A percentile compares a stretch with the other conserved stretches of the same genome.
phyloP scores from a whole-genome alignment of 2,888 invertebrate genomes.

The Scaptomyza parva region DNA sequence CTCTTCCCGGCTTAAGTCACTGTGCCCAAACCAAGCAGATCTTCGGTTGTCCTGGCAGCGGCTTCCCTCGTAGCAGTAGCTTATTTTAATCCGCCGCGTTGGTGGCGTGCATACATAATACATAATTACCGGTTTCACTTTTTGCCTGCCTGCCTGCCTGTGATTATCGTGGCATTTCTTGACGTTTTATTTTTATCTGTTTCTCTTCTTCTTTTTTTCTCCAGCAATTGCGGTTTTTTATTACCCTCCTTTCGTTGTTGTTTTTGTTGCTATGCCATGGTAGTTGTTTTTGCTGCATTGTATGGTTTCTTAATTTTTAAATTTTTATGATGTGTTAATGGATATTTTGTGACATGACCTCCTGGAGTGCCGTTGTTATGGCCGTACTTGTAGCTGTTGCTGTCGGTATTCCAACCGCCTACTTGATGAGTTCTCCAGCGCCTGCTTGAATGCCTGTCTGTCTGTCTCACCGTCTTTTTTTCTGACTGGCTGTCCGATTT shows the following conservation, averaged over 20 bases:
- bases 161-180: conserved; percentile 76
- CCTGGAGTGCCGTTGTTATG: conserved; percentile 67
- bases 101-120: conserved; percentile 80
- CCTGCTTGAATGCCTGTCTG: conserved; percentile 14
- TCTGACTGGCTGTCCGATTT: conserved; percentile 26
- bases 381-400: conserved; percentile 43
- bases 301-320: conserved; percentile 78
- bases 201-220: conserved; percentile 50
- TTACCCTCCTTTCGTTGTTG: conserved; percentile 32
- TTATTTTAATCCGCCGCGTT: conserved; percentile 73
- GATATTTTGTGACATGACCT: conserved; percentile 80
- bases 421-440: conserved; percentile 57
- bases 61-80: conserved; percentile 49
- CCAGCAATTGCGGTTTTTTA: conserved; percentile 66
- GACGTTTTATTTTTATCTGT: conserved; percentile 58
- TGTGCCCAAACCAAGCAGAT: conserved; percentile 27
- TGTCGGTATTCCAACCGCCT: conserved; percentile 32
- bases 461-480: neutral
- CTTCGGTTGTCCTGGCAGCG: conserved; percentile 62
- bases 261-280: neutral
- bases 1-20: conserved; percentile 1
- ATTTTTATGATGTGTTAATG: conserved; percentile 80
- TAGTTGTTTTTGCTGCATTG: conserved; percentile 42
- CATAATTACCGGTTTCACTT: conserved; percentile 80
- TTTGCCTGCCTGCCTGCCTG: conserved; percentile 63